phyloP scores from a whole-genome alignment of 2,797 vertebrate genomes.

The Rhabdophis nuchalis region DNA sequence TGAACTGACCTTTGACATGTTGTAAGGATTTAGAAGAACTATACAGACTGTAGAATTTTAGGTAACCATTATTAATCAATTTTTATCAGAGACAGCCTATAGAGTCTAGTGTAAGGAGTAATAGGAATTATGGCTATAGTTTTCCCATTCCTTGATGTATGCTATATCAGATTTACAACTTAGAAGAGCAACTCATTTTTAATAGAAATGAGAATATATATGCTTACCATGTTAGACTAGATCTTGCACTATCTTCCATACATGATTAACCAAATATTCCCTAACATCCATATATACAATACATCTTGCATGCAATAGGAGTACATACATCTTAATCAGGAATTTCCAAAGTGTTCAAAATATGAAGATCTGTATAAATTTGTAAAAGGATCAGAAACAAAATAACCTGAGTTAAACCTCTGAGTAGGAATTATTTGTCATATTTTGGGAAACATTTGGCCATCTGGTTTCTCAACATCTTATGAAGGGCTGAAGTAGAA shows the following conservation, averaged over 20 bases:
- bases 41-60: not conserved
- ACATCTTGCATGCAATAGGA: not conserved
- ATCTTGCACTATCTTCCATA: not conserved
- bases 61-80: not conserved
- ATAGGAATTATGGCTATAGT: not conserved
- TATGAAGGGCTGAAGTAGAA: not conserved
- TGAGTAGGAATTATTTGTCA: not conserved
- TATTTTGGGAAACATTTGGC: not conserved
- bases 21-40: not conserved
- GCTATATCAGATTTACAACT: not conserved
- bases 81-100: not conserved
- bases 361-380: not conserved
- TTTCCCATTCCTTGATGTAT: not conserved
- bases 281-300: not conserved
- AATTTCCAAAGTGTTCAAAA: not conserved
- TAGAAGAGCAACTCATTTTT: not conserved
- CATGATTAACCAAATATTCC: not conserved
- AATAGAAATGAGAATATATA: not conserved
- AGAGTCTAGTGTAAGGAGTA: not conserved
- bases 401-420: not conserved
- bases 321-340: not conserved
- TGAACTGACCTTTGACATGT: not conserved
- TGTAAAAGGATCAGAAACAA: not conserved
- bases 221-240: not conserved
- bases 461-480: not conserved